Base-by-base conservation (phyloP, 2,113 vertebrate species). In the Istiophorus platypterus region DNA sequence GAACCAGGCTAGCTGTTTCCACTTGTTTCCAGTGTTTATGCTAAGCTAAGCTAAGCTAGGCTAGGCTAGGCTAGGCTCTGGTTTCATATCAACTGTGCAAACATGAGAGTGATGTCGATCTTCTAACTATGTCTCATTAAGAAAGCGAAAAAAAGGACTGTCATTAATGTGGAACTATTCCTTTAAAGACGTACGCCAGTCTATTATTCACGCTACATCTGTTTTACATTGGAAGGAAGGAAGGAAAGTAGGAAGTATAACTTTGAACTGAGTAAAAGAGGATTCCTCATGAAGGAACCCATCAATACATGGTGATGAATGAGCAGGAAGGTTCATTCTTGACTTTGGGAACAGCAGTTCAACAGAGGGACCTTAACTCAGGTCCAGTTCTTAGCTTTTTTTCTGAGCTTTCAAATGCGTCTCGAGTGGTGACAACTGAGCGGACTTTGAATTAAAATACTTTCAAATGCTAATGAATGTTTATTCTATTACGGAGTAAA, bases 401-500 rank as follows among this genome's bases (percentile, higher is more conserved):
- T 24, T 4, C n/a, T 41, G 1, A 29, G 56, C 27, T 59, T 57
- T 71, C 14, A 61, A 10, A 18, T 20, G 14, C 49, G 7, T 17
- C 26, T 49, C 7, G 18, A 57, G 8, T 6, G 26, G 11, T 26
- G n/a, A 56, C 5, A 26, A 10, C 20, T 7, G 12, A 56, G 22
- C 15, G n/a, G 51, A 27, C 26, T 47, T 62, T 64, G 13, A 42
- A 27, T 63, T 51, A 7, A 72, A 11, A 71, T 15, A 22, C n/a
- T 72, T 76, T 49, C 8, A 27, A 39, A 68, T 78, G 76, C 81
- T 82, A 65, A 56, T 57, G 81, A 58, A 29, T 63, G 27, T 64
- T 70, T 42, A 20, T 69, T 29, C 9, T 57, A 7, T 47, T 29
- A n/a, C 47, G n/a, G 14, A 58, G 18, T 63, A 56, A 29, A 45